Base-by-base conservation (phyloP, 2,888 invertebrate genomes). In the Lobophora halterata region DNA sequence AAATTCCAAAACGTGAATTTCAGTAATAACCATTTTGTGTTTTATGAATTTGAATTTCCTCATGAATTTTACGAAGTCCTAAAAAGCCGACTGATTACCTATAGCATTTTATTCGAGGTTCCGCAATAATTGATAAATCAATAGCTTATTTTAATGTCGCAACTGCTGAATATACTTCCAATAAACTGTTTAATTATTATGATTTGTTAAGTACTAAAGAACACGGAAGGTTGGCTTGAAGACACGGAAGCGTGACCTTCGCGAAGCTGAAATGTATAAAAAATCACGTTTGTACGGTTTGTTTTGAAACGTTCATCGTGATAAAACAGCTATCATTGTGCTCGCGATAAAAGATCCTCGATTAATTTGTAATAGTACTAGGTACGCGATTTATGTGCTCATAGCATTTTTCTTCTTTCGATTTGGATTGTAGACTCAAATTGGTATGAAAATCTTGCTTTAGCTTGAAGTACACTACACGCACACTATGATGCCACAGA, bases 231-330 rank as follows among this genome's bases (percentile, higher is more conserved):
- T 53, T 23, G 12, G 14, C 29, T 37, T 16, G 32, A 41, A 40
- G 62, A 58, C 56, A 52, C 61, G 64, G 68, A 68, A 69, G 58
- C 18, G 14, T 37, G 62, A 60, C 68, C 71, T 71, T 73, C 63
- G 55, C 52, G 51, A 33, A 25, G 46, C 55, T 46, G 46, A 57
- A 57, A 57, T 47, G 39, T 49, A 57, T 42, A 52, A 63, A n/a
- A 65, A 59, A 62, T 62, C 72, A 72, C 71, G 71, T 71, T 30
- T 40, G 47, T 35, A 42, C 31, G 45, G 25, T 55, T 39, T 62
- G 58, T 60, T 65, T 54, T 60, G 42, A 51, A 57, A 30, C 11
- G 10, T 29, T 32, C 34, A 48, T 40, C 35, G 42, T 38, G 55
- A 58, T 52, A 52, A 13, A 29, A 28, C 30, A 37, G 37, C 52